These are phyloP conservation scores for Epizoanthus fatuus DNA, from an alignment of 92 coral and sea anemone genomes.

Conservation along the genomic window DNA sequence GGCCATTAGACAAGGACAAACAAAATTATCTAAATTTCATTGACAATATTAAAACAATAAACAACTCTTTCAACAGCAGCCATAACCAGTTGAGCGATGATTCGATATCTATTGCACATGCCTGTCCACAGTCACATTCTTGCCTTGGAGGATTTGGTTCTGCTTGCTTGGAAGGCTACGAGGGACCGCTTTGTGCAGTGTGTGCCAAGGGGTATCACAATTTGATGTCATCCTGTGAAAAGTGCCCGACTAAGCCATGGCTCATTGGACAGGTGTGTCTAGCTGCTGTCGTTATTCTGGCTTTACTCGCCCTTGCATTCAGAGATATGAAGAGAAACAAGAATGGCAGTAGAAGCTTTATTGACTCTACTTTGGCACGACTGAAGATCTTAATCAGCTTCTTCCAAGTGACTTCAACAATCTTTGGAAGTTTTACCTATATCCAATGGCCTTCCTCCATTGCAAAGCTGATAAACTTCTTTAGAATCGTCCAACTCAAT, in stretches of 20 bases:
- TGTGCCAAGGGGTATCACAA: constrained; percentile 52
- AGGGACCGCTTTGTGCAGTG: constrained; percentile 71
- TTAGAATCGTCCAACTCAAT: constrained; percentile 54
- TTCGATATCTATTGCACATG: too few relatives aligned
- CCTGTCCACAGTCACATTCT: too few relatives aligned
- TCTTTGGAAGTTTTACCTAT: too few relatives aligned
- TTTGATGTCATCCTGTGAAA: not conserved
- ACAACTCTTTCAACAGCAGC: too few relatives aligned
- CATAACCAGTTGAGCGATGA: too few relatives aligned
- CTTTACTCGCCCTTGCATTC: too few relatives aligned
- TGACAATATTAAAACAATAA: not conserved
- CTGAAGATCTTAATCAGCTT: too few relatives aligned
- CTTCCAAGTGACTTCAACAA: too few relatives aligned
- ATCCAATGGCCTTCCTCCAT: constrained; percentile 58
- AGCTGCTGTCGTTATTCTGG: not conserved
- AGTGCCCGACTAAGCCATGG: constrained; percentile 63
- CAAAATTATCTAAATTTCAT: constrained; percentile 36
- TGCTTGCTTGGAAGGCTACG: constrained; percentile 56
- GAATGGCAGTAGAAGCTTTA: too few relatives aligned
- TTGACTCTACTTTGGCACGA: too few relatives aligned
- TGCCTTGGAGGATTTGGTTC: constrained; percentile 71
- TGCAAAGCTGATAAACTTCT: constrained; percentile 35
- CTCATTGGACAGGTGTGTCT: constrained; percentile 49
- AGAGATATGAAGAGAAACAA: too few relatives aligned
- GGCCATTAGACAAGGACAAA: constrained; percentile 25